phyloP scores from a whole-genome alignment of 2,888 invertebrate species.

The Lycaena phlaeas region DNA sequence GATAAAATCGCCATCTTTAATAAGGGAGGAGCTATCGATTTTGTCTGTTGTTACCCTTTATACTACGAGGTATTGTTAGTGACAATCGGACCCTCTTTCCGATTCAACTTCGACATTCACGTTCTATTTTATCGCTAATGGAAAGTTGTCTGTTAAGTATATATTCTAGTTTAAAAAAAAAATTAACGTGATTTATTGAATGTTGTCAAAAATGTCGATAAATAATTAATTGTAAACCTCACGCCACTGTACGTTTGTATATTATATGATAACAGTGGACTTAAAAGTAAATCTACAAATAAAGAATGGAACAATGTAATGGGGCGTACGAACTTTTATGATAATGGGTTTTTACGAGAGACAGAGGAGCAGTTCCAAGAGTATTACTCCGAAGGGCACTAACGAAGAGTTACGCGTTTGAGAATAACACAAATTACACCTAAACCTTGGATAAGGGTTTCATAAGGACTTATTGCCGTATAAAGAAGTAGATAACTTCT shows the following conservation, averaged over 20 bases:
- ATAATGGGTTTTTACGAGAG: constrained; percentile 3
- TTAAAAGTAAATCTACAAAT: not conserved
- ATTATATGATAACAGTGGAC: not conserved
- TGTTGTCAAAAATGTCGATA: not conserved
- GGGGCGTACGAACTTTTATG: not conserved
- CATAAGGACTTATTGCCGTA: no score
- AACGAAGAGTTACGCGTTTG: no score
- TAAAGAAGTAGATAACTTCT: no score
- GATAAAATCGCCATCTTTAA: no score
- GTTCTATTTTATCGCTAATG: not conserved
- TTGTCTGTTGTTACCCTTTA: constrained; percentile 42
- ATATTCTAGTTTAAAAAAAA: not conserved
- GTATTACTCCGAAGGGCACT: no score
- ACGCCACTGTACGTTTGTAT: constrained; percentile 1
- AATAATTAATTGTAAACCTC: no score
- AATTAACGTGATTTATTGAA: not conserved
- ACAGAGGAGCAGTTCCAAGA: not conserved
- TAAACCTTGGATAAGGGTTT: no score
- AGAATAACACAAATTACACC: no score
- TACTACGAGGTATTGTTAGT: constrained; percentile 48
- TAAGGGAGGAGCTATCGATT: constrained; percentile 12
- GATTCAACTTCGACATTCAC: not conserved
- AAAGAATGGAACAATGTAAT: not conserved
- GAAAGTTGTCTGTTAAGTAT: not conserved
- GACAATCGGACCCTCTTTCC: constrained; percentile 22